These are phyloP conservation scores for Theonella swinhoei DNA, from an alignment of 37 sponge, comb jelly and placozoan species.

Conservation along the genomic window DNA sequence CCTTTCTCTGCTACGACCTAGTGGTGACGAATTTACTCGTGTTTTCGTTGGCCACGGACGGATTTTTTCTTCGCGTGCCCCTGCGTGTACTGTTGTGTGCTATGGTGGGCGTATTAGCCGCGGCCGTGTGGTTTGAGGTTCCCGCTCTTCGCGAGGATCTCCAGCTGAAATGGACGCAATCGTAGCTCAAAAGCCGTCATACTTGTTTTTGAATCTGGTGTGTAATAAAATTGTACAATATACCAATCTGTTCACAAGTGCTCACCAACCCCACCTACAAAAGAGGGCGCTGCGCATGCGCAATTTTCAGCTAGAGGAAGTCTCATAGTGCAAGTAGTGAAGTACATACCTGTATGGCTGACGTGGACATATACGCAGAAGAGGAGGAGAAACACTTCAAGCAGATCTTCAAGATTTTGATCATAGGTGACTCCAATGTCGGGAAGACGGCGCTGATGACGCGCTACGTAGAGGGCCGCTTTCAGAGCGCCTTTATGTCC, in stretches of 20 bases:
- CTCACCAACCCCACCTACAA: too few species aligned
- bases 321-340: too few species aligned
- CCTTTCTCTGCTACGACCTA: neutral
- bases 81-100: neutral
- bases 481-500: slow-evolving; percentile 53
- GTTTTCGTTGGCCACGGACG: neutral
- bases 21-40: neutral
- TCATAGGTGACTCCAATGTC: slow-evolving; percentile 78
- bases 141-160: neutral
- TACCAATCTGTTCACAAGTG: too few species aligned
- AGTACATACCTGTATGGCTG: too few species aligned
- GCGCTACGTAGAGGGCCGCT: slow-evolving; percentile 56
- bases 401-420: slow-evolving; percentile 55
- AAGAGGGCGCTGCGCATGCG: too few species aligned
- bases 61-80: neutral
- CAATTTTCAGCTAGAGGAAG: too few species aligned
- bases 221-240: too few species aligned
- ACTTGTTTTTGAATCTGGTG: too few species aligned
- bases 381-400: slow-evolving; percentile 5
- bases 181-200: too few species aligned
- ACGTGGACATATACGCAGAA: neutral
- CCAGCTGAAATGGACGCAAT: neutral
- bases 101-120: neutral
- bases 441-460: slow-evolving; percentile 76
- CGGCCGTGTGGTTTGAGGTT: neutral